Evolutionary conservation across 2,888 invertebrate species (phyloP), one percentile per base, ranked within the genome.

Genomic region (Agrochola circellaris): DNA sequence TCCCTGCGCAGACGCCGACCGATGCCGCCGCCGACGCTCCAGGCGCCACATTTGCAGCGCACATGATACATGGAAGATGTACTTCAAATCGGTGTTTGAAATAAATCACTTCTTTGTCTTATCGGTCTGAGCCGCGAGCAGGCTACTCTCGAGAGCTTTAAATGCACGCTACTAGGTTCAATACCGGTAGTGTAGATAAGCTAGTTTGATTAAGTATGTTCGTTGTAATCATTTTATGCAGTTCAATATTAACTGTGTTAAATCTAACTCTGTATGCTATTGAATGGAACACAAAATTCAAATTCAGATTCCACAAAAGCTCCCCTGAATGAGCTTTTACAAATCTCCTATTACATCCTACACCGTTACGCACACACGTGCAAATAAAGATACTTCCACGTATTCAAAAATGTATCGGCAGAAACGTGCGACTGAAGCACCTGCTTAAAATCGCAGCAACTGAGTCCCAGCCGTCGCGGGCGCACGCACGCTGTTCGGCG

Each of bases 31-130:
- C 89, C 91, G 91, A 87, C 89, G 88, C 90, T 87, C 87, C 89
- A 90, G 95, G 94, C 96, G 95, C 94, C 95, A 94, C 93, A 95
- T 95, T 96, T 95, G 96, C 93, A 91, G 91, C 90, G 92, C 96
- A 96, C 94, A 94, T 96, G 96, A 95, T 94, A 91, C 90, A 93
- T 91, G 90, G 89, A 82, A 90, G 91, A 87, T 89, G 90, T 92
- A 92, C 90, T 90, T 88, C 85, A 90, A 91, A 91, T 91, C 89
- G 87, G 82, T 89, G 91, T 91, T 93, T 87, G 87, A 94, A 94
- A 95, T 95, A 95, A 95, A 94, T 94, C 93, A 94, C 90, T 92
- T 90, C 89, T 91, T 91, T 92, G 91, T 92, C 91, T 93, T 93
- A 93, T 93, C 94, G 90, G 86, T 58, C 86, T 88, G 87, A 88